Evolutionary conservation across 2,113 vertebrate genomes (phyloP), one percentile per base, ranked within the genome.

Genomic region (Oenanthe melanoleuca): DNA sequence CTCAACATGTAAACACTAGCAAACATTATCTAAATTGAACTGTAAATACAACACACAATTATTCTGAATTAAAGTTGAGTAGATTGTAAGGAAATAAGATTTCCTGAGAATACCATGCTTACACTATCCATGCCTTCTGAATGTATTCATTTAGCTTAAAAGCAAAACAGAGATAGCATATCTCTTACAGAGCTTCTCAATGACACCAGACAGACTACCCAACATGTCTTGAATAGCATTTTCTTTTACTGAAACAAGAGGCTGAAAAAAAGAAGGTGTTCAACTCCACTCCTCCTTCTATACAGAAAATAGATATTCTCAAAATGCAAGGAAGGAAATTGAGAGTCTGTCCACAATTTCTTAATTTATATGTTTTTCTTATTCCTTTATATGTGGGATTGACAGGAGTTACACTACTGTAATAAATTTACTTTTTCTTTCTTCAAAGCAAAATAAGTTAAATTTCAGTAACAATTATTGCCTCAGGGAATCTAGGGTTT

Each of bases 401-500:
- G 67, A 94, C 60, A 75, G 55, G n/a, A 85, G 17, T 71, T 88
- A 89, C 31, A 82, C 31, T 29, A 85, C 23, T 47, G 59, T 40
- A 77, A 89, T 86, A 92, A 82, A 93, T 92, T 77, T 73, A 70
- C 40, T 80, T 77, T 71, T 86, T 67, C 38, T 89, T 50, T 88
- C 67, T 94, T 94, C 85, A 92, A 88, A 93, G 63, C n/a, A 45
- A 93, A 85, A 71, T 8, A 86, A 91, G 49, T 75, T 91, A 87
- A 73, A 93, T 86, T 79, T 42, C 55, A 92, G 74, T 33, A 71
- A 44, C 74, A 82, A 61, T 47, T 82, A 53, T 3, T 42, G 45
- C 74, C 75, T 94, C n/a, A 20, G 71, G 71, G 74, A 95, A 92
- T 92, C 71, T 95, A 89, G 28, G 12, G 38, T 96, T 96, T 94